Evolutionary conservation across 2,888 invertebrate species (phyloP).

Genomic region (Pandemis cinnamomeana): DNA sequence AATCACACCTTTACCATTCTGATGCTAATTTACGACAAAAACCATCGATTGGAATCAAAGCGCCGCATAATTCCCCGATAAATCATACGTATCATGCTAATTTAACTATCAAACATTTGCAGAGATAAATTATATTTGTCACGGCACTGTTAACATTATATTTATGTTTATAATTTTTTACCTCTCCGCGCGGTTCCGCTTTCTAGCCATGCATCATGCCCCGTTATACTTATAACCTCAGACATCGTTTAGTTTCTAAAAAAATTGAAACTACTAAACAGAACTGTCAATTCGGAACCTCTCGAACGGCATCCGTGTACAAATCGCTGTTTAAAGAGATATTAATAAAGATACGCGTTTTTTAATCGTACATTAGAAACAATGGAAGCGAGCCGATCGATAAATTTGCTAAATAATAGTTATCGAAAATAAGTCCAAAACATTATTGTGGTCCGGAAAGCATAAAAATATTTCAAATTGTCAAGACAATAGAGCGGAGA

Average conservation of each 20-base stretch:
- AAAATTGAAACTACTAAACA: slow-evolving; percentile 55
- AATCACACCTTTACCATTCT: slow-evolving; percentile 61
- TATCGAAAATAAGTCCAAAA: slow-evolving; percentile 80
- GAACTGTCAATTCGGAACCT: slow-evolving; percentile 61
- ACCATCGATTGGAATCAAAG: slow-evolving; percentile 69
- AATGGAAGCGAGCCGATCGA: slow-evolving; percentile 58
- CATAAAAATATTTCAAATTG: slow-evolving; percentile 83
- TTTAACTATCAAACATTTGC: slow-evolving; percentile 56
- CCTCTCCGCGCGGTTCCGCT: slow-evolving; percentile 27
- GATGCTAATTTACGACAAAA: slow-evolving; percentile 64
- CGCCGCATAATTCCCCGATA: slow-evolving; percentile 74
- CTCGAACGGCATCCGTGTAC: slow-evolving; percentile 65
- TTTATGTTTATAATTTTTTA: slow-evolving; percentile 22
- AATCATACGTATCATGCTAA: slow-evolving; percentile 69
- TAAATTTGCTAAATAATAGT: slow-evolving; percentile 83
- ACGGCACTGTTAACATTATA: slow-evolving; percentile 16
- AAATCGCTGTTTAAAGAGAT: slow-evolving; percentile 67
- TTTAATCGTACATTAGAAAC: slow-evolving; percentile 47
- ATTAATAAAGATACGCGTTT: slow-evolving; percentile 51
- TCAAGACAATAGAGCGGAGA: slow-evolving; percentile 80
- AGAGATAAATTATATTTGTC: slow-evolving; percentile 51
- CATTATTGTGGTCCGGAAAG: slow-evolving; percentile 81
- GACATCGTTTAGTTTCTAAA: slow-evolving; percentile 49
- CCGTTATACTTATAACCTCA: slow-evolving; percentile 29
- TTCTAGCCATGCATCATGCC: slow-evolving; percentile 22